Base-by-base conservation (phyloP, 2,888 invertebrate genomes). In the Orchesellides sinensis region DNA sequence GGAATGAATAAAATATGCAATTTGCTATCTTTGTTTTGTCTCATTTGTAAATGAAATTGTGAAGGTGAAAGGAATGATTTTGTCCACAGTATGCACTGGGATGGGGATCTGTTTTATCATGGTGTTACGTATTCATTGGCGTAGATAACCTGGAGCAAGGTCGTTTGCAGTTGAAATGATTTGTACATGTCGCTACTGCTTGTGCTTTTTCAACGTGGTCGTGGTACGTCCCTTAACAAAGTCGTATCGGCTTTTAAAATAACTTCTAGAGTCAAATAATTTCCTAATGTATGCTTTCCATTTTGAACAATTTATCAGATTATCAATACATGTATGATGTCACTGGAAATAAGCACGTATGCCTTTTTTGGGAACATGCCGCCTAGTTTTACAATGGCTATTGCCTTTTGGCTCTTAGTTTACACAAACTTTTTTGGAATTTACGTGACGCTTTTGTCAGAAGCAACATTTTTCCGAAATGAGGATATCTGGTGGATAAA, bases 401-500 rank as follows among this genome's bases (percentile, higher is more conserved):
- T 79, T 3, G 79, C 70, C 4, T 79, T 79, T 65, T 79, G 79
- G 79, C 27, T 79, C 0, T 32, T 79, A 6, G 4, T 79, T 8
- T 70, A 54, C 54, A 68, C 70, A 14, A 79, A 70, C 47, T 72
- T 32, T 27, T 70, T 79, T 54, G 79, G 63, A 8, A 79, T 72
- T 0, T 79, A 79, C 17, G 54, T 70, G 0, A 23, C 47, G 4
- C 23, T 79, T 2, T 32, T 79, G 35, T 14, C 79, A 3, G 54
- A 52, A 17, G 52, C 79, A 4, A 72, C 65, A 3, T 79, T 70
- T 32, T 54, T 45, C 12, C 49, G 79, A 25, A 52, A 79, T 21
- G 5, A 72, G 21, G 79, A 79, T 21, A 29, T 79, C 54, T 65
- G 70, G 70, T 79, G 79, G 79, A 72, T 79, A n/a, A 79, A 79